A percentile compares a stretch with the other conserved stretches of the same genome.
phyloP scores from a whole-genome alignment of 2,888 invertebrate genomes.

The Spialia ferax region DNA sequence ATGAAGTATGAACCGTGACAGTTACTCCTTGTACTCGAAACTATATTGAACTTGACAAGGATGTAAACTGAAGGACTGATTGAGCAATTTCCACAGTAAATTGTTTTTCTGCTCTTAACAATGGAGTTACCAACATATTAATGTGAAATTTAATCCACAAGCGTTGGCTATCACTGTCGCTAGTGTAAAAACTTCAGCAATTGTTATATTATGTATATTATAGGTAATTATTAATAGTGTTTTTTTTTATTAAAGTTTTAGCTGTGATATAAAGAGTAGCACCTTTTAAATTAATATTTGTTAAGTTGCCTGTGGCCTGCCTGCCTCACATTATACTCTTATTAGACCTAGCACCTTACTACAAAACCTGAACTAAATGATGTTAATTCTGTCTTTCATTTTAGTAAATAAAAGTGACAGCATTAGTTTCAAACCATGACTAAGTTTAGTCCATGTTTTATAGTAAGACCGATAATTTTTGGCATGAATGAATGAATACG shows the following conservation, averaged over 20 bases:
- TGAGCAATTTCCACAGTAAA: neutral
- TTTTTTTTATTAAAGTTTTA: neutral
- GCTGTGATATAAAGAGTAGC: neutral
- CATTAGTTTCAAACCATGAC: too few species aligned
- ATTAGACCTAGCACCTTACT: too few species aligned
- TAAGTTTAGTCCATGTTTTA: too few species aligned
- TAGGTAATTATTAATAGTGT: neutral
- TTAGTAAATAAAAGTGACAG: too few species aligned
- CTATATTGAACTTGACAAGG: neutral
- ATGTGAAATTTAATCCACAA: neutral
- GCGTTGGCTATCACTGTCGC: slow-evolving; percentile 7
- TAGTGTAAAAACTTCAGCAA: neutral
- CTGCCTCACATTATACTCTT: too few species aligned
- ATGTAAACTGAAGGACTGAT: neutral
- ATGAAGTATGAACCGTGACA: neutral
- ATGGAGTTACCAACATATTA: slow-evolving; percentile 33
- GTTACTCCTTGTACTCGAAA: neutral
- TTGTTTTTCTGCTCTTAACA: neutral
- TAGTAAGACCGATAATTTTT: too few species aligned
- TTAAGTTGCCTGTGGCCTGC: too few species aligned
- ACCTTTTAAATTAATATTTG: too few species aligned
- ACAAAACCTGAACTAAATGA: too few species aligned
- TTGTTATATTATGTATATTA: neutral
- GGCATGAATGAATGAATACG: too few species aligned
- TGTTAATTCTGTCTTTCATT: too few species aligned